These are phyloP conservation scores for fruit fly (Drosophila melanogaster) DNA, from an alignment of 1,140 invertebrate species.

Conservation along the genomic window Release_6_plus_ISO1_MT NT_033779.5:7096501-7097000, in stretches of 20 bases:
- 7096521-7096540: slow-evolving; percentile 2
- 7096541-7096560: slow-evolving; percentile 5
- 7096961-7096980: slow-evolving; percentile 58
- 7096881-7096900: slow-evolving; percentile 26
- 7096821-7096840: slow-evolving; percentile 61
- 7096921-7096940: slow-evolving; percentile 18
- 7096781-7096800: slow-evolving; percentile 75
- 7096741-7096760: slow-evolving; percentile 1
- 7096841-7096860: slow-evolving; percentile 41
- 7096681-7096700: slow-evolving; percentile 82
- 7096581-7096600: slow-evolving; percentile 61
- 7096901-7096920: slow-evolving; percentile 8
- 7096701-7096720: slow-evolving; percentile 51
- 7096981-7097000: slow-evolving; percentile 49
- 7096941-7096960: slow-evolving; percentile 60
- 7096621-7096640: slow-evolving; percentile 46
- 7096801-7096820: slow-evolving; percentile 53
- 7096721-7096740: not conserved
- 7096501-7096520: slow-evolving; percentile 8
- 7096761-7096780: slow-evolving; percentile 27
- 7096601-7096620: slow-evolving; percentile 26
- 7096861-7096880: slow-evolving; percentile 37
- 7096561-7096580: slow-evolving; percentile 61
- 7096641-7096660: not conserved
- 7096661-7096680: slow-evolving; percentile 55